These are phyloP conservation scores for Cepaea hortensis DNA, from an alignment of 2,888 invertebrate species.

Conservation along the genomic window DNA sequence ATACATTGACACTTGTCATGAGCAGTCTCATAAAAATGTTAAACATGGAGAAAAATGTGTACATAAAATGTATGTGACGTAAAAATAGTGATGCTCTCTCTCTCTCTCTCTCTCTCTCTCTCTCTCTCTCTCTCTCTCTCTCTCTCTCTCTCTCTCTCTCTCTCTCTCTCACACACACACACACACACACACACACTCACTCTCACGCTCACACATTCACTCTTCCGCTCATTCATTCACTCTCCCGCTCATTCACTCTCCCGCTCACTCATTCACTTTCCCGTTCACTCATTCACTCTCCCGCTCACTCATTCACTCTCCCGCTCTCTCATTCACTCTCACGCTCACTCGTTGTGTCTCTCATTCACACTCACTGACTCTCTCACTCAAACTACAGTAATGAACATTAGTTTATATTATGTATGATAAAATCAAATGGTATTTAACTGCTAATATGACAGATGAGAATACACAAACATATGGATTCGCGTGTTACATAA, in stretches of 20 bases:
- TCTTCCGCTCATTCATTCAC: neutral
- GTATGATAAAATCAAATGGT: too few species aligned
- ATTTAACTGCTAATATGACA: too few species aligned
- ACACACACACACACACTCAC: neutral
- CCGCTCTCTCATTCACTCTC: neutral
- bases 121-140: constrained; percentile 25
- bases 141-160: constrained; percentile 27
- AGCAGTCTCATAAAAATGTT: too few species aligned
- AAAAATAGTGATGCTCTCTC: too few species aligned
- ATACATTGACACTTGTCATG: too few species aligned
- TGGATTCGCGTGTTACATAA: too few species aligned
- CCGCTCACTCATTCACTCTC: neutral
- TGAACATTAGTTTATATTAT: too few species aligned
- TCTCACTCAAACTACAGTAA: neutral
- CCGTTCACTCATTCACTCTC: neutral
- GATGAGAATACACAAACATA: too few species aligned
- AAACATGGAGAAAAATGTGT: too few species aligned
- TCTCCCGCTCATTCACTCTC: neutral
- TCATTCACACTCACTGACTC: too few species aligned
- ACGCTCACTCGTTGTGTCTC: neutral
- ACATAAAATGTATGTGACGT: too few species aligned
- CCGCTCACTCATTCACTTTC: neutral
- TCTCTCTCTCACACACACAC: constrained; percentile 1
- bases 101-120: constrained; percentile 12
- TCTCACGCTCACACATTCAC: neutral